phyloP scores from a whole-genome alignment of 2,797 vertebrate species.

The Onychomys arenicola region DNA sequence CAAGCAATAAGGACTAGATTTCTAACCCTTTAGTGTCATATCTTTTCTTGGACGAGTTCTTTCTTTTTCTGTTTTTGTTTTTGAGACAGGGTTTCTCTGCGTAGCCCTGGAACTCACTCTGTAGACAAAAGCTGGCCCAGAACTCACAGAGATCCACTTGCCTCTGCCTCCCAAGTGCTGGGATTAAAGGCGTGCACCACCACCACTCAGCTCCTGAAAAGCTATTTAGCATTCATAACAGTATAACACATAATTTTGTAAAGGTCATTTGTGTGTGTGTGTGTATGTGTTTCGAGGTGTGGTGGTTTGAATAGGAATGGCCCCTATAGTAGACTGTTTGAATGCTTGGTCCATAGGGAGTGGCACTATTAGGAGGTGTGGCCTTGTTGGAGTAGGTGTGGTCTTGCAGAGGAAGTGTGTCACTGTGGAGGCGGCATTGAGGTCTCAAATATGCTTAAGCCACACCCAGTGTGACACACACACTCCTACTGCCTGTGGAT shows the following conservation, averaged over 20 bases:
- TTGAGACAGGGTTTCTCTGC: neutral
- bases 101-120: no score
- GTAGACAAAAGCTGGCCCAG: no score
- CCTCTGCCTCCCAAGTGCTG: neutral
- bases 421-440: neutral
- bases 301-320: neutral
- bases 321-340: neutral
- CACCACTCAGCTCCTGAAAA: neutral
- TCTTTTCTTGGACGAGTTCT: neutral
- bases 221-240: conserved; percentile 1
- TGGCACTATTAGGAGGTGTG: neutral
- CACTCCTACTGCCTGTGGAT: neutral
- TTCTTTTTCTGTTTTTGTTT: neutral
- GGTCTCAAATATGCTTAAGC: neutral
- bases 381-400: neutral
- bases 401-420: neutral
- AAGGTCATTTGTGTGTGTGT: conserved; percentile 19
- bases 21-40: neutral
- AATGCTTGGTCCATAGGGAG: neutral
- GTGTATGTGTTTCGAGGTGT: no score
- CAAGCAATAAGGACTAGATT: neutral
- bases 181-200: neutral
- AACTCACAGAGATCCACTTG: neutral
- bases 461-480: neutral
- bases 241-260: neutral